Base-by-base conservation (phyloP, 2,888 invertebrate species). In the Galerucella pusilla region DNA sequence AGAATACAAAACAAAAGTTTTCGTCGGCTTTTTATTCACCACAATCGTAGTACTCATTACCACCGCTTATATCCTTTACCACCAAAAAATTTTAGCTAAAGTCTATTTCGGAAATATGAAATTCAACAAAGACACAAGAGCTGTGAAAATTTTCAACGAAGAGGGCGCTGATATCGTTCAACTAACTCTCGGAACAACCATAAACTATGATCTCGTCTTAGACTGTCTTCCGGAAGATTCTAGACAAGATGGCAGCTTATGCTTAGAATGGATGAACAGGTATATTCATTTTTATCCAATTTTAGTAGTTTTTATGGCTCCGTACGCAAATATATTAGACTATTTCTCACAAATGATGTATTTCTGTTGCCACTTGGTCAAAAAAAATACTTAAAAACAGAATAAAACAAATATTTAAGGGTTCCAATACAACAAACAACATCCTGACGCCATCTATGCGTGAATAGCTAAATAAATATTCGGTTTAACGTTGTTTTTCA, bases 71-170 rank as follows among this genome's bases (percentile, higher is more conserved):
- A 91, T 94, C 1, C 91, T 95, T 75, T 96, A 96, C 86, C 93
- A 95, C 77, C 94, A 94, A 83, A 93, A 96, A 85, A 92, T 96
- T 0, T 88, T 94, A 42, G 94, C 95, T 76, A 92, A 93, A 83
- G 94, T 94, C 0, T 96, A 96, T 87, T 96, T 96, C 85, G 92
- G 94, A 65, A 93, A 92, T 83, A 94, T 96, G 70, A 93, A 95
- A 86, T 95, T 96, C 88, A 95, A 94, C 83, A 93, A 94, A 79
- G 93, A 92, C 35, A 93, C 94, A 84, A 89, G 95, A 74, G 88
- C 92, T 20, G 90, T 96, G 81, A 91, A 92, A 82, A 91, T 96
- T 61, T 93, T 91, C 83, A 94, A 93, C 83, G 90, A 90, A 70
- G 92, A 93, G 78, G 94, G 94, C 1, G 89, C 91, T 0, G 93